phyloP scores from a whole-genome alignment of 2,888 invertebrate species.

The Plagodis pulveraria region DNA sequence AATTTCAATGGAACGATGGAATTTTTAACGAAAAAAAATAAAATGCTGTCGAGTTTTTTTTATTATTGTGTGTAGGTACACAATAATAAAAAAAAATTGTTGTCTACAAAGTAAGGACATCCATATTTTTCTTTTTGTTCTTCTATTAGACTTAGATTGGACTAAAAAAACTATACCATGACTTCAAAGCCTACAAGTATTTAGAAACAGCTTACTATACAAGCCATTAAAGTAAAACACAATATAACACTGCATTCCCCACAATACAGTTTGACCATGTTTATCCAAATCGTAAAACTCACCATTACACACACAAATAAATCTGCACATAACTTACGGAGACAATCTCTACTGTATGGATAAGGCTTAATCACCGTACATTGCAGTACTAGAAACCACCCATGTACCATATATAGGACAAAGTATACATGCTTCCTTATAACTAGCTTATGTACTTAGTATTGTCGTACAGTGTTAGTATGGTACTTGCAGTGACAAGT shows the following conservation, averaged over 20 bases:
- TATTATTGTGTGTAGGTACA: too few species aligned
- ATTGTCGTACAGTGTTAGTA: constrained; percentile 1
- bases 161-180: too few species aligned
- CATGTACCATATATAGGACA: not conserved
- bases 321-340: constrained; percentile 8
- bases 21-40: too few species aligned
- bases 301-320: constrained; percentile 11
- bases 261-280: constrained; percentile 6
- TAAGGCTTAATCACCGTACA: constrained; percentile 19
- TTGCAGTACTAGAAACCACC: not conserved
- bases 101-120: too few species aligned
- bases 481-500: constrained; percentile 35
- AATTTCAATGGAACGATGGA: too few species aligned
- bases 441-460: constrained; percentile 7
- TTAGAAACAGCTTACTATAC: too few species aligned
- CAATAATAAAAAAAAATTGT: too few species aligned
- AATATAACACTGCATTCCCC: not conserved
- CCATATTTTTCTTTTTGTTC: too few species aligned
- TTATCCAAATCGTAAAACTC: constrained; percentile 7
- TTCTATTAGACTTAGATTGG: too few species aligned
- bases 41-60: too few species aligned
- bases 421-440: not conserved
- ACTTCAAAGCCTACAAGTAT: too few species aligned
- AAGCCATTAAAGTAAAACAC: not conserved
- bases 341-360: constrained; percentile 5